Conservation (phyloP, 2,888 invertebrate species). For the Amphimallon solstitiale region DNA sequence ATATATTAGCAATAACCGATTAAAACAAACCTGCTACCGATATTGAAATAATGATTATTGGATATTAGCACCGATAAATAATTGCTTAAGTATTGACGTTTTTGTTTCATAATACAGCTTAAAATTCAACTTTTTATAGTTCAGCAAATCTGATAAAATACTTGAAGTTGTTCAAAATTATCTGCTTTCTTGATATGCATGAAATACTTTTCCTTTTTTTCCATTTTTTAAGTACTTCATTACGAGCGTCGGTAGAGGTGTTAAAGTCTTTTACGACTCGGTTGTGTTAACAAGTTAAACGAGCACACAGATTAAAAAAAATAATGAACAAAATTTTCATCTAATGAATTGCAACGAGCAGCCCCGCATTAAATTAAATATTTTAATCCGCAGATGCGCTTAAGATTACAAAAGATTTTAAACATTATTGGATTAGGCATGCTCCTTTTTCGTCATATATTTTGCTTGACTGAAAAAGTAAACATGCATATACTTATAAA, state of each 20-base stretch:
- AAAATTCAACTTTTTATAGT: too few relatives aligned
- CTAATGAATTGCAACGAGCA: background rate
- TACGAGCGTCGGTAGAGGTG: background rate
- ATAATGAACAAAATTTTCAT: background rate
- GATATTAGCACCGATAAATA: too few relatives aligned
- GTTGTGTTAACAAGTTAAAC: slow-evolving; percentile 5
- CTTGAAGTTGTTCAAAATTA: too few relatives aligned
- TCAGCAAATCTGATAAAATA: too few relatives aligned
- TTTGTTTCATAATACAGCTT: too few relatives aligned
- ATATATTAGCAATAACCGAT: too few relatives aligned
- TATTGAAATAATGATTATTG: too few relatives aligned
- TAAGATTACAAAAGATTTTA: background rate
- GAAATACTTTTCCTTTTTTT: background rate
- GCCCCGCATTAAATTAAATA: background rate
- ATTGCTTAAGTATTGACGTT: too few relatives aligned
- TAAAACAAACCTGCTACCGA: too few relatives aligned
- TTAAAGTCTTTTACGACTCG: slow-evolving; percentile 3
- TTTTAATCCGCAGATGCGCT: background rate
- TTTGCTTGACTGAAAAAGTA: too few relatives aligned
- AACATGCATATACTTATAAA: too few relatives aligned
- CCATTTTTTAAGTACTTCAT: background rate
- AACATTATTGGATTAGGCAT: background rate
- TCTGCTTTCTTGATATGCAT: background rate
- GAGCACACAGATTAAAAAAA: background rate
- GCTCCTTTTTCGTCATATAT: too few relatives aligned